Evolutionary conservation across 2,888 invertebrate genomes (phyloP).

Genomic region (Isoperla grammatica): DNA sequence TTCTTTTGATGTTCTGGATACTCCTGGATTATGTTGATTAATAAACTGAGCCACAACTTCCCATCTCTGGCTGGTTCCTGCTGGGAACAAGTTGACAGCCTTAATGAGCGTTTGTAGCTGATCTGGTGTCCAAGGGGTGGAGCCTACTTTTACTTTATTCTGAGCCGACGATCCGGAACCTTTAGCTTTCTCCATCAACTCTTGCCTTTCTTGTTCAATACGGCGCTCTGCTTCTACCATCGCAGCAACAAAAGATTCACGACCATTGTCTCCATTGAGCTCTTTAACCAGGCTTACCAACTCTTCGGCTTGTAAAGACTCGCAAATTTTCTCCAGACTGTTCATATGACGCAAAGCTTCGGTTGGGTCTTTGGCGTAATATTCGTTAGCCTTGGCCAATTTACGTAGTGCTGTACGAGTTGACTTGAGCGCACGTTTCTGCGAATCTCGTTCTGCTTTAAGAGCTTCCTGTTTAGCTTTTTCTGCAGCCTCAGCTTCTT

Average conservation of each 20-base stretch:
- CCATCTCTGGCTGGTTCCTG: constrained; percentile 91
- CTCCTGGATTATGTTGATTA: constrained; percentile 67
- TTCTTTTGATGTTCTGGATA: constrained; percentile 77
- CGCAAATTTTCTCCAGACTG: constrained; percentile 87
- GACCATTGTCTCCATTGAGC: constrained; percentile 47
- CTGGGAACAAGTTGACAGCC: constrained; percentile 95
- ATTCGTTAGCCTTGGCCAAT: constrained; percentile 73
- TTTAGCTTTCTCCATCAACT: constrained; percentile 38
- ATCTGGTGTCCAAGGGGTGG: constrained; percentile 73
- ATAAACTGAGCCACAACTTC: constrained; percentile 95
- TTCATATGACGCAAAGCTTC: constrained; percentile 80
- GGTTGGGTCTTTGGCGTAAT: constrained; percentile 63
- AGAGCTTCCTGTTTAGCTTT: constrained; percentile 73
- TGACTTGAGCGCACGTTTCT: constrained; percentile 80
- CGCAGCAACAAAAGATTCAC: constrained; percentile 60
- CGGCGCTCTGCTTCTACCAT: constrained; percentile 67
- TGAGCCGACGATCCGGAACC: not conserved
- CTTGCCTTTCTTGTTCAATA: constrained; percentile 69
- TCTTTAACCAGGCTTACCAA: constrained; percentile 8
- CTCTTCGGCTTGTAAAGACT: constrained; percentile 63
- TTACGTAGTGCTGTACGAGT: constrained; percentile 78
- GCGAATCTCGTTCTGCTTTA: constrained; percentile 77
- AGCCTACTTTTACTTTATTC: constrained; percentile 37
- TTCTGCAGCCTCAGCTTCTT: constrained; percentile 74
- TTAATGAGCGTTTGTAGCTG: constrained; percentile 90